Conservation (phyloP, 1,140 invertebrate species). For the Papilio glaucus region DNA sequence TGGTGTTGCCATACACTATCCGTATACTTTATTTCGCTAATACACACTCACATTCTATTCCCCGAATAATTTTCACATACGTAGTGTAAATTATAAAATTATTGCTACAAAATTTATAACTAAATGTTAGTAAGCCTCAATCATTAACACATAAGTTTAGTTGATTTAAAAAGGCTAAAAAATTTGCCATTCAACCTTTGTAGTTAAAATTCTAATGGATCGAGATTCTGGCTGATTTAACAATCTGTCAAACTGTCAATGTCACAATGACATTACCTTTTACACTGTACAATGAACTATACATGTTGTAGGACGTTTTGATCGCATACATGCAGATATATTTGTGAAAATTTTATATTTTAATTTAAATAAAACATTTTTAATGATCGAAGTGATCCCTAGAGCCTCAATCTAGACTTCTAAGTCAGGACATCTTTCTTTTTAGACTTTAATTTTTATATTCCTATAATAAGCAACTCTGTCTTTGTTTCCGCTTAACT, state of each 20-base stretch:
- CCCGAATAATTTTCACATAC: neutral
- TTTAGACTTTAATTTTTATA: neutral
- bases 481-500: neutral
- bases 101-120: neutral
- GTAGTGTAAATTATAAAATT: neutral
- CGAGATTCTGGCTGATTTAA: conserved; percentile 2
- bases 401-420: neutral
- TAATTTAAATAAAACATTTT: too few species aligned
- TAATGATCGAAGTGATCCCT: neutral
- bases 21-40: neutral
- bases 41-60: neutral
- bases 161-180: conserved; percentile 16
- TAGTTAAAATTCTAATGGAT: neutral
- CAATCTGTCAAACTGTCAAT: conserved; percentile 19
- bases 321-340: neutral
- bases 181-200: neutral
- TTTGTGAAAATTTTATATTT: too few species aligned
- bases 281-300: neutral
- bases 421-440: neutral
- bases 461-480: neutral
- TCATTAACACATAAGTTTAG: neutral
- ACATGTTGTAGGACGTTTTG: neutral
- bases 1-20: neutral
- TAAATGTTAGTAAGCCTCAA: conserved; percentile 12
- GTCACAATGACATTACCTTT: conserved; percentile 4